Percentiles rank a stretch among this genome's conserved stretches.
Conservation (phyloP, 2,797 vertebrate genomes). For the Nannoperca australis region DNA sequence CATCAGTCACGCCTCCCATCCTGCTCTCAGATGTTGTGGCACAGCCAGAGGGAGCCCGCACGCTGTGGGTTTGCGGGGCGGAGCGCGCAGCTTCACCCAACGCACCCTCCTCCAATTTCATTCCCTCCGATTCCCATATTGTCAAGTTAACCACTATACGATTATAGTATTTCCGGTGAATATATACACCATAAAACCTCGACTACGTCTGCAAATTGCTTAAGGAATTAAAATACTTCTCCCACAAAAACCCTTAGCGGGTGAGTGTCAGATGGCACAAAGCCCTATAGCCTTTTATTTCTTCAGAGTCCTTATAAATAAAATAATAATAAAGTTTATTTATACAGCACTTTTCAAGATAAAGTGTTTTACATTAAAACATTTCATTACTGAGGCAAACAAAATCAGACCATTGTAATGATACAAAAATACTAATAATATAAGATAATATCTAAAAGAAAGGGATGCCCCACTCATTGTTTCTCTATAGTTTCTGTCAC, state of each 20-base stretch:
- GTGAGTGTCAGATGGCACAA: background rate
- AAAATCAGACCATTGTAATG: background rate
- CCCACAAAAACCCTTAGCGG: background rate
- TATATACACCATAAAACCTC: background rate
- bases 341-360: no score
- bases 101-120: slow-evolving; percentile 53
- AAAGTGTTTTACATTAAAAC: no score
- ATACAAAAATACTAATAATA: no score
- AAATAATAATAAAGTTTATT: no score
- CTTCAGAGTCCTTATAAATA: no score
- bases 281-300: background rate
- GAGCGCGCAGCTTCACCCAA: slow-evolving; percentile 60
- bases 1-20: slow-evolving; percentile 4
- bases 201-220: no score
- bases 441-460: background rate
- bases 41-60: slow-evolving; percentile 82
- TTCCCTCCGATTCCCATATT: background rate
- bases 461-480: background rate
- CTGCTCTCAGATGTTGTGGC: slow-evolving; percentile 10
- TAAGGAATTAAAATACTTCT: background rate
- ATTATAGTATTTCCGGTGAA: slow-evolving; percentile 4
- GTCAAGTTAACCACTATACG: slow-evolving; percentile 32
- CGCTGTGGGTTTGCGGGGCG: slow-evolving; percentile 58
- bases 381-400: no score
- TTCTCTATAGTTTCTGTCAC: background rate